Evolutionary conservation across 2,113 vertebrate genomes (phyloP), one percentile per base, ranked within the genome.

Genomic region (Leuciscus idus): DNA sequence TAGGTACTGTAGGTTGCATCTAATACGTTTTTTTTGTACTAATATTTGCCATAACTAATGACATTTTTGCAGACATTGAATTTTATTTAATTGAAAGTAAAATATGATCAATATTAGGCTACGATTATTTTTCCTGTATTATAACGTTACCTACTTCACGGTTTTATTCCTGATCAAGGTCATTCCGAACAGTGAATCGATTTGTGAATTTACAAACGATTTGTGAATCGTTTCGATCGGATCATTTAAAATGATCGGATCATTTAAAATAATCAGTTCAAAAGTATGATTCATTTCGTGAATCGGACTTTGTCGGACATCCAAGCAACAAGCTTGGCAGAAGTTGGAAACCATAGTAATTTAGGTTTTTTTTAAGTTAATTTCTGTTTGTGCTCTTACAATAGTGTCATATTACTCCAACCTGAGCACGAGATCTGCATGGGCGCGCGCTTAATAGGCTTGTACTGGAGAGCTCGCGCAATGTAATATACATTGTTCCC

Each of bases 391-490:
- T 62, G 23, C n/a, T 26, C 21, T n/a, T 43, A 80, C 33, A 80
- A 80, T 43, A 62, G 77, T 78, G 75, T 80, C 77, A 43, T n/a
- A 80, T 62, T 19, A 55, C 50, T 15, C 28, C 4, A 55, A 28
- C 28, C 75, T 77, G 48, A 62, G 57, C 77, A 80, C 77, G 77
- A 80, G 77, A 39, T 57, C 77, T 80, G 5, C 19, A 59, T 23
- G 33, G 26, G 23, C 11, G 52, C n/a, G 70, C 52, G 83, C 70
- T 61, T 80, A 80, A 80, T 61, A 61, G 77, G 83, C 83, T 61
- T 84, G 83, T 84, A 17, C 83, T 84, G 70, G 72, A 68, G 83
- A 75, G 83, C 83, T 39, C 68, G 70, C 64, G 81, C 81, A 57
- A 33, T 11, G 17, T 17, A 19, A 4, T 50, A 55, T 17, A 50